Evolutionary conservation across 1,140 invertebrate species (phyloP).

Genomic region (Manduca sexta): DNA sequence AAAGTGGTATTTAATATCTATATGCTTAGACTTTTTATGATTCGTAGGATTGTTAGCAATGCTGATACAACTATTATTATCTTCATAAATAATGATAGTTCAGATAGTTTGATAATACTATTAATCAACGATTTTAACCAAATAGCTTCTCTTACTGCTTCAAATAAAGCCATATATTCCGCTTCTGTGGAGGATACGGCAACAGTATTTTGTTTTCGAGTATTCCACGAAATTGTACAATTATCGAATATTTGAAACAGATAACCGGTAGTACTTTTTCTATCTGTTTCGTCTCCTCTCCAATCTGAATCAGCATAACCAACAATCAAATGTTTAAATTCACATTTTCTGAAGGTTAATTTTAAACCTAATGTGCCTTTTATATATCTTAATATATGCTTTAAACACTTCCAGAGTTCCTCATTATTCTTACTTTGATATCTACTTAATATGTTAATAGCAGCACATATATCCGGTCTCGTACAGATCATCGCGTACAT

Average conservation of each 20-base stretch:
- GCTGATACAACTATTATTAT: conserved; percentile 10
- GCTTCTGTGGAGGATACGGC: no score
- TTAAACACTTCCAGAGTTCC: not conserved
- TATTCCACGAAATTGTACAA: no score
- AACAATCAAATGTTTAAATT: not conserved
- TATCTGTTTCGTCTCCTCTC: not conserved
- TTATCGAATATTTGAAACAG: not conserved
- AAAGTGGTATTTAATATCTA: conserved; percentile 13
- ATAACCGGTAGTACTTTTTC: not conserved
- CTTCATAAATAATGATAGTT: conserved; percentile 6
- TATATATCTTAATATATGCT: not conserved
- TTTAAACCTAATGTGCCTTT: not conserved
- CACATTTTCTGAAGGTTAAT: not conserved
- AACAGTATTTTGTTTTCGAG: no score
- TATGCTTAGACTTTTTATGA: conserved; percentile 16
- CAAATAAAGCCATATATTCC: no score
- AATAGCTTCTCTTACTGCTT: no score
- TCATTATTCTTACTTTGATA: no score
- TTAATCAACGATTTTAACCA: no score
- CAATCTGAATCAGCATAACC: not conserved
- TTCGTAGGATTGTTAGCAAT: conserved; percentile 16
- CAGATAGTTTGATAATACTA: no score
- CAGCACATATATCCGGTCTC: not conserved
- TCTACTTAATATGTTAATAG: no score
- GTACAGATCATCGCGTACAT: not conserved